A percentile compares a stretch with the other conserved stretches of the same genome.
These are phyloP conservation scores for Podocnemis expansa DNA, from an alignment of 2,113 vertebrate genomes.

Conservation along the genomic window DNA sequence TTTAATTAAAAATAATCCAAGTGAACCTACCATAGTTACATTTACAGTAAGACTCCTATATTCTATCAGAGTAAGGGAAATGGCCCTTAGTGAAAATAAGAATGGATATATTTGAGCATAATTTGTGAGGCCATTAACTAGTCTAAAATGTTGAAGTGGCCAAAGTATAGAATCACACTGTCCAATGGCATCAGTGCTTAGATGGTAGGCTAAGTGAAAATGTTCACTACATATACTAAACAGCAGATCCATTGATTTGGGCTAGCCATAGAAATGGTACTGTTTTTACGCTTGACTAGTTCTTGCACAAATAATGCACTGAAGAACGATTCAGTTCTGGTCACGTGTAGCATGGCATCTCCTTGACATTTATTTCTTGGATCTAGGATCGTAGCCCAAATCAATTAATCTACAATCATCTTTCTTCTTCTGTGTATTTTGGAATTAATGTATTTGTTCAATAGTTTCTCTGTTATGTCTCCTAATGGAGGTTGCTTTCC, in stretches of 20 bases:
- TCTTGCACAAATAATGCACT: conserved; percentile 10
- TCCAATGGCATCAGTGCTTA: conserved; percentile 17
- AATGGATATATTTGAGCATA: neutral
- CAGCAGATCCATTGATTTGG: neutral
- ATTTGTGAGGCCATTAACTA: conserved; percentile 23
- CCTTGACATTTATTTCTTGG: conserved; percentile 48
- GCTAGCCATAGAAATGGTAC: neutral
- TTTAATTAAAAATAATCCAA: neutral
- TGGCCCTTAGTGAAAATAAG: neutral
- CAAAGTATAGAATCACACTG: neutral
- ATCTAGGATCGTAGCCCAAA: conserved; percentile 43
- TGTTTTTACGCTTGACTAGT: conserved; percentile 24
- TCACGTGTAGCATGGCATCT: neutral
- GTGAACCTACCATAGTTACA: neutral
- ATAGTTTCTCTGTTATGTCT: conserved; percentile 31
- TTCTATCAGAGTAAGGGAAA: neutral
- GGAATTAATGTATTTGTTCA: conserved; percentile 34
- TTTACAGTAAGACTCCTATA: neutral
- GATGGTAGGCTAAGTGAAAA: neutral
- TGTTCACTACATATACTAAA: neutral
- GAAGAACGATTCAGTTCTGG: conserved; percentile 24
- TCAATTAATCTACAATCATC: neutral
- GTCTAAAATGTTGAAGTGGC: conserved; percentile 7
- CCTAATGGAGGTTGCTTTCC: conserved; percentile 3
- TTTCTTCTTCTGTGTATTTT: conserved; percentile 22